Conservation (phyloP, 2,113 vertebrate genomes). For the Dipodomys ordii region DNA sequence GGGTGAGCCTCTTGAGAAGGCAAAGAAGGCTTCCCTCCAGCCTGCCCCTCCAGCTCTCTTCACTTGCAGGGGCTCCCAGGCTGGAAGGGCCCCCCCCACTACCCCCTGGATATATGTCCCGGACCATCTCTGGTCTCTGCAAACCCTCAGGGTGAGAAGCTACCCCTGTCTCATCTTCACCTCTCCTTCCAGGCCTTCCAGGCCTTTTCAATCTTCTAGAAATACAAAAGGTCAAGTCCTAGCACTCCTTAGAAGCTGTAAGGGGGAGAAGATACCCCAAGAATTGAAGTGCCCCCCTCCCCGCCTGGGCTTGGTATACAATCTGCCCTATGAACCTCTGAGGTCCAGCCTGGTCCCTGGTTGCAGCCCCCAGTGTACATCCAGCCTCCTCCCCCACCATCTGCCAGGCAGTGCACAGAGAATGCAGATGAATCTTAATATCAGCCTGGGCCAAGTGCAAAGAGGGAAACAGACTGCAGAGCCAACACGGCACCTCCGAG, state of each 20-base stretch:
- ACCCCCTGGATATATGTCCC: background rate
- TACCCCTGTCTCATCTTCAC: background rate
- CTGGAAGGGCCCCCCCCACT: background rate
- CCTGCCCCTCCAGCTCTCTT: background rate
- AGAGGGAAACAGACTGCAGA: slow-evolving; percentile 74
- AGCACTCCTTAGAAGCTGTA: background rate
- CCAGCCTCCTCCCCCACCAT: slow-evolving; percentile 83
- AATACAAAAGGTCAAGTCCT: slow-evolving; percentile 62
- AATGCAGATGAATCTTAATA: slow-evolving; percentile 83
- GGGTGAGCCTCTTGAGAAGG: background rate
- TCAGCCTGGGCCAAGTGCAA: slow-evolving; percentile 78
- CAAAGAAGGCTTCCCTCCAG: background rate
- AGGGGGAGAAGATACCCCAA: background rate
- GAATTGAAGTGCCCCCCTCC: background rate
- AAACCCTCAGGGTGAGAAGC: background rate
- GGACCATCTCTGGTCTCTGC: background rate
- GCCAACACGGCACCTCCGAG: slow-evolving; percentile 17
- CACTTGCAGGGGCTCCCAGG: background rate
- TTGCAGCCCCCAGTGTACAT: slow-evolving; percentile 73
- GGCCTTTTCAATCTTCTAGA: background rate
- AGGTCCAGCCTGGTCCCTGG: slow-evolving; percentile 62
- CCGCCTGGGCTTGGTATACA: background rate
- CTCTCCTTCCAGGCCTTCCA: slow-evolving; percentile 19
- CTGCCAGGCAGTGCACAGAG: slow-evolving; percentile 75
- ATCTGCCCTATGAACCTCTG: slow-evolving; percentile 36